Evolutionary conservation across 2,888 invertebrate species (phyloP).

Genomic region (Anthoptus insignis): DNA sequence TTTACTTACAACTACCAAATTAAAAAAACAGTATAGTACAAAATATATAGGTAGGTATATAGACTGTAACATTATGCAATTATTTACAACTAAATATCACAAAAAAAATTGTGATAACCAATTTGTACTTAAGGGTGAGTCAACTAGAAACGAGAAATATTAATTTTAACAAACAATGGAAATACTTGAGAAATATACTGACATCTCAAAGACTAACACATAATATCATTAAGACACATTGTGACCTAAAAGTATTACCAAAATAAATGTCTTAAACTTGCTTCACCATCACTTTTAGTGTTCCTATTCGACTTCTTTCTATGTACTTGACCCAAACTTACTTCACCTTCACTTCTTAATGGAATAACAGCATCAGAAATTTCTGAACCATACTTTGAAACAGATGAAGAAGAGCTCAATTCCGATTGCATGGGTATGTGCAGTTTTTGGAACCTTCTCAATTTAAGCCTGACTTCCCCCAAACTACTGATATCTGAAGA

Average conservation of each 20-base stretch:
- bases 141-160: conserved; percentile 25
- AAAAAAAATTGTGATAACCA: conserved; percentile 63
- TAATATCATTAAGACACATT: background rate
- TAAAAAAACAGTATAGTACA: conserved; percentile 57
- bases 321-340: conserved; percentile 60
- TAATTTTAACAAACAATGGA: conserved; percentile 19
- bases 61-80: conserved; percentile 33
- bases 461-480: conserved; percentile 69
- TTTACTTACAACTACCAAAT: conserved; percentile 32
- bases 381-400: conserved; percentile 64
- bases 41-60: conserved; percentile 35
- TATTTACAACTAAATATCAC: conserved; percentile 56
- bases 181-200: conserved; percentile 8
- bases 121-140: conserved; percentile 74
- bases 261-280: conserved; percentile 55
- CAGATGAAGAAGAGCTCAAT: conserved; percentile 63
- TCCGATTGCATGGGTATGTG: conserved; percentile 65
- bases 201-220: background rate
- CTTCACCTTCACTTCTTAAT: conserved; percentile 73
- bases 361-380: conserved; percentile 65
- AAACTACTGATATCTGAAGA: conserved; percentile 81
- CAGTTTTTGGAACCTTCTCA: conserved; percentile 59
- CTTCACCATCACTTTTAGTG: conserved; percentile 67
- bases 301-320: conserved; percentile 53
- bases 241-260: background rate